phyloP scores from a whole-genome alignment of 2,113 vertebrate species.

The Osmerus mordax region DNA sequence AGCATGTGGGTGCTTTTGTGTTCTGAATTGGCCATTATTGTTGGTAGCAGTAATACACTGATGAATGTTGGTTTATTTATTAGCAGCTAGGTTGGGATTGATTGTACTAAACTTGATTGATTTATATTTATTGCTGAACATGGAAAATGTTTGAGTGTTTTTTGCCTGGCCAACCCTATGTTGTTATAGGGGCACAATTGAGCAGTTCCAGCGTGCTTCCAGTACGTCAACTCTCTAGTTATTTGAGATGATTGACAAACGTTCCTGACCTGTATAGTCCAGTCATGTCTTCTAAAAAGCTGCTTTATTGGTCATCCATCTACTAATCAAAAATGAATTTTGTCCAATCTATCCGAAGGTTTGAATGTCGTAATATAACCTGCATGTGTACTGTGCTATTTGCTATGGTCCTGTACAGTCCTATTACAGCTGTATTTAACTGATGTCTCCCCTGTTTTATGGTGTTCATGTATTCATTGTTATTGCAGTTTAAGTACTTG shows the following conservation, averaged over 20 bases:
- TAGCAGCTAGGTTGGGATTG: too few species aligned
- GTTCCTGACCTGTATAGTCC: constrained; percentile 1
- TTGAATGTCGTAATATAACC: constrained; percentile 34
- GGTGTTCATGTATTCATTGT: constrained; percentile 24
- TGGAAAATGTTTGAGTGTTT: too few species aligned
- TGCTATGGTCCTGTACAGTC: constrained; percentile 19
- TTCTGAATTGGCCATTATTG: too few species aligned
- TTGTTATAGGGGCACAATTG: too few species aligned
- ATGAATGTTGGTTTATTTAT: too few species aligned
- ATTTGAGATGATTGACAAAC: constrained; percentile 6
- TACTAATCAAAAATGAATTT: background rate
- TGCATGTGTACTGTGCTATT: constrained; percentile 50
- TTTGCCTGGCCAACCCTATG: too few species aligned
- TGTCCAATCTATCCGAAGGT: background rate
- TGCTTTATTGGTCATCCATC: background rate
- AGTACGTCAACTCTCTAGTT: constrained; percentile 18
- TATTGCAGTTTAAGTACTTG: constrained; percentile 20
- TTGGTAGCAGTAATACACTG: too few species aligned
- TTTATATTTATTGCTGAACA: too few species aligned
- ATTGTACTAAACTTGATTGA: too few species aligned
- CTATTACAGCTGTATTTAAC: too few species aligned
- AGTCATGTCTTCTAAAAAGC: constrained; percentile 14
- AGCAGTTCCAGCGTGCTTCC: constrained; percentile 50
- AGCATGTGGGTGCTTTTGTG: too few species aligned
- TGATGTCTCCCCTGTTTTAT: too few species aligned